Evolutionary conservation across 2,888 invertebrate genomes (phyloP), one percentile per base, ranked within the genome.

Genomic region (Arrhopalites spinosus): DNA sequence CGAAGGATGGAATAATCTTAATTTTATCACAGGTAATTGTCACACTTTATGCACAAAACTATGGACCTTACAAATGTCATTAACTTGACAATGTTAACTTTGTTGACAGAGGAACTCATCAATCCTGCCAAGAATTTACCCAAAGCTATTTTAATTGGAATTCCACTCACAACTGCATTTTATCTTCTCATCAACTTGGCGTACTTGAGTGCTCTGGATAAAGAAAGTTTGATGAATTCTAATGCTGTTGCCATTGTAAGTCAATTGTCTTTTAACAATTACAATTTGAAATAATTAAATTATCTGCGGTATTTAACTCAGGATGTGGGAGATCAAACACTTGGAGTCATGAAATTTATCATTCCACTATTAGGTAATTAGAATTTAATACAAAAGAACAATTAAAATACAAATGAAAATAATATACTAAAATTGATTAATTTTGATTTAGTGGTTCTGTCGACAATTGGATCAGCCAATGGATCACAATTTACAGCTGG

Each of bases 131-230:
- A 77, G 61, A 82, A 81, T 78, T 73, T 82, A 20, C 82, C 82
- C 20, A 61, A 78, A 15, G 94, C 96, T 82, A 96, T 97, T 84
- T 90, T 94, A 85, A 95, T 97, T 85, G 97, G 95, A 73, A 95
- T 97, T 83, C 97, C 97, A 1, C 87, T 97, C 86, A 96, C 96
- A 81, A 97, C 96, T 45, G 87, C 95, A 63, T 95, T 96, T 86
- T 97, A 97, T 86, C 91, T 95, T 74, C 88, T 96, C 82, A 95
- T 96, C 85, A 98, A 97, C 87, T 89, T 98, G 79, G 95, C 96
- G 61, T 98, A 98, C 87, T 87, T 97, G 87, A 94, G 96, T 29
- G 96, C 95, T 80, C 95, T 98, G 94, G 94, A 95, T 73, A 93
- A 94, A 50, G 90, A 90, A 84, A 95, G 96, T 87, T 92, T 98